Evolutionary conservation across 2,888 invertebrate genomes (phyloP), one percentile per base, ranked within the genome.

Genomic region (Hanleya hanleyi): DNA sequence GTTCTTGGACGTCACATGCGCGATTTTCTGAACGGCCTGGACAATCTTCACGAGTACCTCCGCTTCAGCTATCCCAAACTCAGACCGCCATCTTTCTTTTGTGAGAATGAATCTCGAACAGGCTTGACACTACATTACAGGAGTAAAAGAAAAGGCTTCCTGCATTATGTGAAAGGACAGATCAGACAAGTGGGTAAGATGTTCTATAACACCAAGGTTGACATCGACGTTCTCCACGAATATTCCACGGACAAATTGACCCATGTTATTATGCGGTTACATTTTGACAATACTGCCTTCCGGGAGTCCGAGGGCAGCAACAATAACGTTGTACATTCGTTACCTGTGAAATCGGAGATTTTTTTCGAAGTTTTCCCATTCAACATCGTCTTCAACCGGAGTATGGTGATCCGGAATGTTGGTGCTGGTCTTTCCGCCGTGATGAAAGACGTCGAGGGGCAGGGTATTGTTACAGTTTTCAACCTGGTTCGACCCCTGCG

Each of bases 361-460:
- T 92, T 98, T 62, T 97, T 98, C 86, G 97, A 98, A 90, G 96
- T 98, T 87, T 99, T 99, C 90, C 98, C 99, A 1, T 99, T 99
- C 92, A 97, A 97, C 91, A 95, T 99, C 81, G 97, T 98, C 51
- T 98, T 98, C 91, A 96, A 96, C 95, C 96, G 88, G 32, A 81
- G 88, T 51, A 85, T 91, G 88, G 77, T 80, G 35, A 88, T 91
- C 38, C 81, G 82, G 32, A 87, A 86, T 75, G 85, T 90, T 29
- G 91, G 91, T 1, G 76, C 82, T 37, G 89, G 89, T 0, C 79
- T 91, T 12, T 73, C 70, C n/a, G 87, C 88, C 36, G 85, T 89
- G 4, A 77, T 91, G 77, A 85, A 87, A 1, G 70, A 83, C 38
- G 77, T 86, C 35, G 71, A 79, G 3, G 96, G 97, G 12, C 96